Conservation (phyloP, 2,797 vertebrate genomes). For the Petrocephalus schoutedeni region DNA sequence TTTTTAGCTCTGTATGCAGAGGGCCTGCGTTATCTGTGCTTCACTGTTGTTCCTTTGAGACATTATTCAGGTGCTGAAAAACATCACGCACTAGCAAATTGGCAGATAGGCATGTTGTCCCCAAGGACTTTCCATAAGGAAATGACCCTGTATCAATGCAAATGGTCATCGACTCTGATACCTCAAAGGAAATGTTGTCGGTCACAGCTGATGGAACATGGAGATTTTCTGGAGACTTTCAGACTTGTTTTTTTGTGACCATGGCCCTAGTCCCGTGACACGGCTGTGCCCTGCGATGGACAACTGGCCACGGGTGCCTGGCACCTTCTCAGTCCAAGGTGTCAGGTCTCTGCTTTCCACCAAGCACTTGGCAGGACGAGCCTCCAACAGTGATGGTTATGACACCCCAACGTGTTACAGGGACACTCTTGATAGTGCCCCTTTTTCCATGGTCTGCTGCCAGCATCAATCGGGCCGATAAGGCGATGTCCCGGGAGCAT, state of each 20-base stretch:
- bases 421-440: neutral
- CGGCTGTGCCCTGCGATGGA: neutral
- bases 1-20: no score
- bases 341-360: neutral
- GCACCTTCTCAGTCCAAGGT: conserved; percentile 10
- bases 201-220: neutral
- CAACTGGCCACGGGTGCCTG: neutral
- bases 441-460: neutral
- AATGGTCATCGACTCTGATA: neutral
- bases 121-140: neutral
- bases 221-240: neutral
- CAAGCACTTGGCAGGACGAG: conserved; percentile 2
- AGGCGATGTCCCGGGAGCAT: neutral
- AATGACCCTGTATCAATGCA: neutral
- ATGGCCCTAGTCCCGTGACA: neutral
- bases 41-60: neutral
- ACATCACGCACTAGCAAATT: neutral
- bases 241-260: neutral
- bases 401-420: neutral
- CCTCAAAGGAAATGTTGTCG: neutral
- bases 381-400: neutral
- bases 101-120: neutral
- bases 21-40: neutral
- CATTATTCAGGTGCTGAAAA: neutral
- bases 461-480: neutral